phyloP scores from a whole-genome alignment of 2,888 invertebrate genomes.

The Eristalis tenax region DNA sequence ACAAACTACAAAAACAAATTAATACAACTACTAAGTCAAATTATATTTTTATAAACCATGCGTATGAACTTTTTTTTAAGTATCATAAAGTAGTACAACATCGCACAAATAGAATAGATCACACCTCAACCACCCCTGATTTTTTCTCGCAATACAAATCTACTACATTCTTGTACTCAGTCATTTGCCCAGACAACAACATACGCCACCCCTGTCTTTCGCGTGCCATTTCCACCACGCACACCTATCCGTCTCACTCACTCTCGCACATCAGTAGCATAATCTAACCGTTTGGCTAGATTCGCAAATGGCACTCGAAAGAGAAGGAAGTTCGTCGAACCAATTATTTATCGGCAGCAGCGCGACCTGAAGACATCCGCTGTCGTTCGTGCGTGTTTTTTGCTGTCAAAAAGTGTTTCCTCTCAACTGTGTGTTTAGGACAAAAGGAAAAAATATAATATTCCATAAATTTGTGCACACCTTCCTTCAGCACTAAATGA shows the following conservation, averaged over 20 bases:
- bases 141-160: neutral
- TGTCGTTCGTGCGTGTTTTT: constrained; percentile 59
- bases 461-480: neutral
- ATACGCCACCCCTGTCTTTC: constrained; percentile 39
- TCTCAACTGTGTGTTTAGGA: constrained; percentile 4
- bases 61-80: too few relatives aligned
- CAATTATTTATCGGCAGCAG: constrained; percentile 67
- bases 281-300: constrained; percentile 3
- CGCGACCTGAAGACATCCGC: constrained; percentile 53
- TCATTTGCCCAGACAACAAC: neutral
- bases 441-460: constrained; percentile 1
- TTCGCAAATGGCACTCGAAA: constrained; percentile 62
- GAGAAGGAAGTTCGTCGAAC: constrained; percentile 34
- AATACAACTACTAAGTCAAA: too few relatives aligned
- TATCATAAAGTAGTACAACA: neutral
- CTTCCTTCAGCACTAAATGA: neutral
- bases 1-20: too few relatives aligned
- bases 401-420: constrained; percentile 50
- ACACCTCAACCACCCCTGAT: constrained; percentile 11
- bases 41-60: too few relatives aligned
- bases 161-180: constrained; percentile 62
- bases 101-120: neutral
- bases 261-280: neutral
- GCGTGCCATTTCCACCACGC: constrained; percentile 30
- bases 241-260: constrained; percentile 20